phyloP scores from a whole-genome alignment of 2,113 vertebrate species.

The Barbus barbus region DNA sequence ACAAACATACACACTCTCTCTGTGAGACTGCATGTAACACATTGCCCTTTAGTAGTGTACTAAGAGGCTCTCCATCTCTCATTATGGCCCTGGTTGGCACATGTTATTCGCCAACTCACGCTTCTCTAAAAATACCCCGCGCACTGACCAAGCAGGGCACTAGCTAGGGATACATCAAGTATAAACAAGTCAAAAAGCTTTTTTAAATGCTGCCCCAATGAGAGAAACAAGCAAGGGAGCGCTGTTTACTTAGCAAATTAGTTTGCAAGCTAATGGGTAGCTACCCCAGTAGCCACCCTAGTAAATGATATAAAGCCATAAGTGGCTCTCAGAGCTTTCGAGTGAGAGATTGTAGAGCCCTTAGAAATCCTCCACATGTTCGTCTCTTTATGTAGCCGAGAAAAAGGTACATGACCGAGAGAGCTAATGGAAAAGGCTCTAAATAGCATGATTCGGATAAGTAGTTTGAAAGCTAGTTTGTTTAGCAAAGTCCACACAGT shows the following conservation, averaged over 20 bases:
- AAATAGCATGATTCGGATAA: conserved; percentile 9
- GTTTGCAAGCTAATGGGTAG: conserved; percentile 52
- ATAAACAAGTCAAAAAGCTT: conserved; percentile 53
- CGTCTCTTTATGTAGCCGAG: conserved; percentile 14
- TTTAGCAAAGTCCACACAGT: background rate
- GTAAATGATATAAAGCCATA: conserved; percentile 47
- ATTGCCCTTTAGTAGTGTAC: conserved; percentile 12
- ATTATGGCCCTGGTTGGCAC: conserved; percentile 31
- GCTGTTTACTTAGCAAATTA: conserved; percentile 54
- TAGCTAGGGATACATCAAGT: conserved; percentile 44
- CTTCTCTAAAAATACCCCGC: conserved; percentile 47
- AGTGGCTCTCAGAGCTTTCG: conserved; percentile 30
- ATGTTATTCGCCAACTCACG: conserved; percentile 19
- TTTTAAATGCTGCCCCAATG: conserved; percentile 36
- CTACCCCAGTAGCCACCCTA: conserved; percentile 33
- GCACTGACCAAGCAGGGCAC: conserved; percentile 14
- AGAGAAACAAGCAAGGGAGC: conserved; percentile 1
- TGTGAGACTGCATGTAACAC: conserved; percentile 21
- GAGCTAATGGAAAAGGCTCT: conserved; percentile 11
- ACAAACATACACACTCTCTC: background rate
- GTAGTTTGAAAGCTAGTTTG: conserved; percentile 20
- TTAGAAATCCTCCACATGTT: background rate
- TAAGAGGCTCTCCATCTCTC: conserved; percentile 47
- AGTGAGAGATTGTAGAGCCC: background rate
- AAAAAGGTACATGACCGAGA: conserved; percentile 5